Base-by-base conservation (phyloP, 2,888 invertebrate species). In the Yponomeuta sedellus region DNA sequence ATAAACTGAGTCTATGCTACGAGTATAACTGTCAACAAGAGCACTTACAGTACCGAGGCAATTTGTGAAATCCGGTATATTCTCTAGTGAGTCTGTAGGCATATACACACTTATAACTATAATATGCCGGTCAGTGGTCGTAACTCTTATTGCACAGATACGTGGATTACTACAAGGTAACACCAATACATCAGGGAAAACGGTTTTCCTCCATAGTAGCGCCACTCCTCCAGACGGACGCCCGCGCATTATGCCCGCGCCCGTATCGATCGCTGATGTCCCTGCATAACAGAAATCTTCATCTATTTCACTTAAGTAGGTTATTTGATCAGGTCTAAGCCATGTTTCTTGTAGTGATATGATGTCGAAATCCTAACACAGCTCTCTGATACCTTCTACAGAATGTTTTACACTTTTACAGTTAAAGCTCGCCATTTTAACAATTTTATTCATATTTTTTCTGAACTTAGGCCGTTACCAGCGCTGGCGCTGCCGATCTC, bases 1-100 rank as follows among this genome's bases (percentile, higher is more conserved):
- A 28, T 59, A 64, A 3, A 59, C 67, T 20, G 61, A 57, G n/a
- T 57, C 57, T 19, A 57, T 10, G 20, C 20, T 57, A n/a, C n/a
- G n/a, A n/a, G n/a, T n/a, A 57, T 57, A 19, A 57, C 2, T 57
- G 25, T 25, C 25, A 28, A 61, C 20, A 28, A 61, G 16, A 28
- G 25, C 20, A 61, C 20, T 61, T 16, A 61, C 25, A 22, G 16
- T 28, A 61, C 58, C 16, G 19, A 58, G 22, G 19, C 19, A 19
- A n/a, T 58, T 12, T 12, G 58, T 58, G 58, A 58, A 58, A 5
- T 58, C 58, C 8, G 22, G 20, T 58, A 58, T 10, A n/a, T 58
- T 58, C 11, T 58, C 10, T 10, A 10, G 1, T 1, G 22, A 10
- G 58, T 58, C 58, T 22, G 58, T 58, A 58, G 58, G 58, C 58